These are phyloP conservation scores for Platyrinchus mystaceus DNA, from an alignment of 2,797 vertebrate genomes.

Conservation along the genomic window DNA sequence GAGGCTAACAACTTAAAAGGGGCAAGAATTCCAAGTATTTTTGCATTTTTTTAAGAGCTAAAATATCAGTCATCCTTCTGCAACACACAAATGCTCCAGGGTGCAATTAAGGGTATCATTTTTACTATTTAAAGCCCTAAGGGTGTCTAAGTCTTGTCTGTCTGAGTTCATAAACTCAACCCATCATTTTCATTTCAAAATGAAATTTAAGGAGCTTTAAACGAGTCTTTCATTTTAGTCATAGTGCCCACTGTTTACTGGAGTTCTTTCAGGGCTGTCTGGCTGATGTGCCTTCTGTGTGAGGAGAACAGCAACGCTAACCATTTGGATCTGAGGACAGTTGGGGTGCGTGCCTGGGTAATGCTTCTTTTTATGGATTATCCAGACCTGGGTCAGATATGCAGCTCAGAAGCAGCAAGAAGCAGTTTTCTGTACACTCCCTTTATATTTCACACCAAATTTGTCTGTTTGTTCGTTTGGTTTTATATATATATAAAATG, in stretches of 20 bases:
- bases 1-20: not conserved
- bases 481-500: no score
- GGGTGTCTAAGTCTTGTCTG: not conserved
- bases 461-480: not conserved
- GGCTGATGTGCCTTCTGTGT: not conserved
- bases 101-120: not conserved
- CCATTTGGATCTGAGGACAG: not conserved
- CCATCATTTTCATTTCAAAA: not conserved
- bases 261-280: not conserved
- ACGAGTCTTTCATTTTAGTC: not conserved
- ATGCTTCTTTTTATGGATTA: not conserved
- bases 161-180: not conserved
- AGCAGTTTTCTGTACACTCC: not conserved
- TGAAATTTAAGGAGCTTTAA: not conserved
- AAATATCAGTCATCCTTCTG: not conserved
- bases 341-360: not conserved
- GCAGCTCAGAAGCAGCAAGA: not conserved
- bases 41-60: not conserved
- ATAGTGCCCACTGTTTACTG: not conserved
- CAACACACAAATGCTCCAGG: not conserved
- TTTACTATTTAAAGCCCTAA: not conserved
- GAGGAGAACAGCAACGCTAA: not conserved
- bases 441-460: not conserved
- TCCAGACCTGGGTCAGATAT: not conserved
- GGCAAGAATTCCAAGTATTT: not conserved